Evolutionary conservation across 92 coral and sea anemone genomes (phyloP).

Genomic region (Metridium senile): DNA sequence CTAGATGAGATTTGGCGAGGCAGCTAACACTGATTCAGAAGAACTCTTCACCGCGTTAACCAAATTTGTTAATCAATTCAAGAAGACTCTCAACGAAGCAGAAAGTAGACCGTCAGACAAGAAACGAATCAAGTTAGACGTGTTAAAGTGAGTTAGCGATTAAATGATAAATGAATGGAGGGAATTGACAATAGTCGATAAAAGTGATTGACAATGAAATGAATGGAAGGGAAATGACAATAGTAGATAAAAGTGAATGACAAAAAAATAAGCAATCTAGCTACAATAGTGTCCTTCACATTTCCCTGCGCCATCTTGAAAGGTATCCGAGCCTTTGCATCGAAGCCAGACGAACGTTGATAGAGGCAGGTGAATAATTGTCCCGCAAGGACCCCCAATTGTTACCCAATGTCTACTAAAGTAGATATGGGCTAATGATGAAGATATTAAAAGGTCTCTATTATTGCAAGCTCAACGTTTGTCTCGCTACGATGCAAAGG

Average conservation of each 20-base stretch:
- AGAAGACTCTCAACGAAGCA: conserved; percentile 62
- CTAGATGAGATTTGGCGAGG: conserved; percentile 74
- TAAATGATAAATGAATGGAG: background rate
- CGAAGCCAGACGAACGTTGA: no score
- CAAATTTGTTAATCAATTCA: conserved; percentile 69
- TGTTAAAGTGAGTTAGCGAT: conserved; percentile 65
- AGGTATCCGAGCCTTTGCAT: no score
- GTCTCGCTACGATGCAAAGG: no score
- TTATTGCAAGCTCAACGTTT: no score
- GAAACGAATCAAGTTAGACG: conserved; percentile 59
- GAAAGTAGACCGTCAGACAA: conserved; percentile 44
- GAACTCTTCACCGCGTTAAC: conserved; percentile 75
- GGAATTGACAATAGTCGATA: background rate
- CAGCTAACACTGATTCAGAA: conserved; percentile 89
- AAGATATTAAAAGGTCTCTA: no score
- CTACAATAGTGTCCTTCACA: no score
- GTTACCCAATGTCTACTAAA: no score
- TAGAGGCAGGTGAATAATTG: no score
- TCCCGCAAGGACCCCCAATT: no score
- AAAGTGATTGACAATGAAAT: background rate
- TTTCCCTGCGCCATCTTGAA: no score
- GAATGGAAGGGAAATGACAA: background rate
- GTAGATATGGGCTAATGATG: no score
- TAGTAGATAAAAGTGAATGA: background rate
- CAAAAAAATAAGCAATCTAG: no score